Base-by-base conservation (phyloP, 1,140 invertebrate species). In the Musca vetustissima region DNA sequence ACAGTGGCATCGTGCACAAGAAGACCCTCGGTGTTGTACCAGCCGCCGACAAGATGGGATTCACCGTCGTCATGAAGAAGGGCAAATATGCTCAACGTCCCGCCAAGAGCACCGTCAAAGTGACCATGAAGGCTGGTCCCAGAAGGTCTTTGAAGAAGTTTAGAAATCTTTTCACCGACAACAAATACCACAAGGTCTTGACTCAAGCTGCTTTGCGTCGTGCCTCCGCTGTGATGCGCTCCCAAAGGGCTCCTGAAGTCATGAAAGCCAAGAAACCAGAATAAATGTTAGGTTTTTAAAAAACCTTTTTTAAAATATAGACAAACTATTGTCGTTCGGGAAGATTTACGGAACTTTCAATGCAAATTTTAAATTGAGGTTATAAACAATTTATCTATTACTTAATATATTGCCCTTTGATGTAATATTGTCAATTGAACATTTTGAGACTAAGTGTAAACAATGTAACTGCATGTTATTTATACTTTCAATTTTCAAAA, bases 1-100 rank as follows among this genome's bases (percentile, higher is more conserved):
- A 94, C 85, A 96, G 92, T 85, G 96, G 96, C 49, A 79, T 97
- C 68, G 88, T 97, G 70, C 93, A 97, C 77, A 90, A 89, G 73
- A 95, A 95, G 83, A 91, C n/a, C n/a, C n/a, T n/a, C n/a, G n/a
- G n/a, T n/a, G n/a, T n/a, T n/a, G n/a, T n/a, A n/a, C n/a, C n/a
- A 73, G 89, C 90, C 70, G 87, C 92, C 57, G 93, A 95, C 80
- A 94, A 96, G 80, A 96, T 97, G 82, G 95, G 96, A 55, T 94
- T 98, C 78, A 92, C 92, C 43, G 87, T 97, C 55, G 89, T 95
- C 4, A 90, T 91, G 80, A 96, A 94, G 83, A 96, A 94, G 76
- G 86, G 87, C 53, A 86, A 83, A 64, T 84, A 86, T 75, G 79
- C 86, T 80, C 87, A 89, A 71, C 93, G 93, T 76, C 96, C 95